Percentiles rank a stretch among this genome's conserved stretches.
These are phyloP conservation scores for Xenotilapia flavipinnis DNA, from an alignment of 2,113 vertebrate species.

Conservation along the genomic window DNA sequence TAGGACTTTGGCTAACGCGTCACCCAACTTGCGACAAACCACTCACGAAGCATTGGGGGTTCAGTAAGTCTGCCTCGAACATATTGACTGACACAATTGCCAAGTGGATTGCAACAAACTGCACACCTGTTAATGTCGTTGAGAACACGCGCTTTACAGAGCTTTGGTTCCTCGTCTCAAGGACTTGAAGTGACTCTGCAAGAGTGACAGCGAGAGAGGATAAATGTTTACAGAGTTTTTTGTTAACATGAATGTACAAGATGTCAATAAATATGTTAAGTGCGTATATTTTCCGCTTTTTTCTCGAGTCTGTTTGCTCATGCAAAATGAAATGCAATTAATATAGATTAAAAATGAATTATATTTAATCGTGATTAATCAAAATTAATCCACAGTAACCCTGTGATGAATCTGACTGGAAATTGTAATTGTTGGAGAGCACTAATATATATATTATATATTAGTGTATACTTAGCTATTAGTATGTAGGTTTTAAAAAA, in stretches of 20 bases:
- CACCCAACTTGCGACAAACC: background rate
- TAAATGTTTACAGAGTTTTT: background rate
- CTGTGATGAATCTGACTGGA: background rate
- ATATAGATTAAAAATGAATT: background rate
- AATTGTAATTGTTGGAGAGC: background rate
- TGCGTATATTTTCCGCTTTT: background rate
- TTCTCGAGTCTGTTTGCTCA: background rate
- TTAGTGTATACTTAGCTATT: background rate
- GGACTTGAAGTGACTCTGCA: background rate
- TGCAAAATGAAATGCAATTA: background rate
- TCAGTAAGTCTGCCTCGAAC: background rate
- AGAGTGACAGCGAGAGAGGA: background rate
- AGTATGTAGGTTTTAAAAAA: background rate
- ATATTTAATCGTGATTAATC: background rate
- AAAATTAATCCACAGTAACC: background rate
- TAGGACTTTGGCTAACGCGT: background rate
- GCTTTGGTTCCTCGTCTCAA: background rate
- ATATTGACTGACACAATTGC: background rate
- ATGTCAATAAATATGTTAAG: background rate
- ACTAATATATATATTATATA: background rate
- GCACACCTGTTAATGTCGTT: background rate
- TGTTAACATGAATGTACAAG: background rate
- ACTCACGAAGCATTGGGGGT: accelerated
- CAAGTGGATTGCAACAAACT: background rate
- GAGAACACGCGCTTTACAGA: accelerated